A percentile compares a stretch with the other conserved stretches of the same genome.
Evolutionary conservation across 2,797 vertebrate species (phyloP).

Genomic region (Sibirionetta formosa): DNA sequence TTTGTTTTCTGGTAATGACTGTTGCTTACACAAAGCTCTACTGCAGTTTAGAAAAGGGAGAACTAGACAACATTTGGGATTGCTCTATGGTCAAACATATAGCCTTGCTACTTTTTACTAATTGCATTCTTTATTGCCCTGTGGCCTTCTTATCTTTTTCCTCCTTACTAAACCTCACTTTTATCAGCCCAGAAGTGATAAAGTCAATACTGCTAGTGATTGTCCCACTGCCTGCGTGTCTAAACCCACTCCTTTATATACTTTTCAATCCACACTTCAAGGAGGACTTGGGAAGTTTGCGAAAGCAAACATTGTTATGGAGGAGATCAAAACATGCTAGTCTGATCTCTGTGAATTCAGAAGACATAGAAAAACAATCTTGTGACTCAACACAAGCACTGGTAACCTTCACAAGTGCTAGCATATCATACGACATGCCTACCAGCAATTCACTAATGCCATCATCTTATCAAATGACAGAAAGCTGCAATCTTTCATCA

Average conservation of each 20-base stretch:
- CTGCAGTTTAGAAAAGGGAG: constrained; percentile 86
- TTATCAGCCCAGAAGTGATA: constrained; percentile 88
- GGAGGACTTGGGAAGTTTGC: constrained; percentile 87
- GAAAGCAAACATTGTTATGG: constrained; percentile 79
- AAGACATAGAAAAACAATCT: constrained; percentile 92
- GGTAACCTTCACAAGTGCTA: constrained; percentile 83
- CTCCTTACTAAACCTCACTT: constrained; percentile 88
- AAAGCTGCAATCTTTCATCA: constrained; percentile 82
- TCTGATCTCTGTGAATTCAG: constrained; percentile 84
- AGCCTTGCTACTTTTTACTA: constrained; percentile 92
- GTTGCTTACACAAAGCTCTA: constrained; percentile 90
- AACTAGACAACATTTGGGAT: constrained; percentile 86
- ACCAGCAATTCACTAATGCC: constrained; percentile 64
- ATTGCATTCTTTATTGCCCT: constrained; percentile 93
- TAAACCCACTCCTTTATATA: constrained; percentile 94
- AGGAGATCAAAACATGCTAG: constrained; percentile 81
- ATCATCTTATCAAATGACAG: constrained; percentile 76
- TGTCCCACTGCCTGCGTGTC: constrained; percentile 90
- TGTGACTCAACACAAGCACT: constrained; percentile 94
- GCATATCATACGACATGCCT: constrained; percentile 79
- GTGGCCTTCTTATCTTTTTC: constrained; percentile 93
- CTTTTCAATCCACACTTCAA: constrained; percentile 93
- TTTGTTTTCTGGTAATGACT: constrained; percentile 94
- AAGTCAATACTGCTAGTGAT: constrained; percentile 92
- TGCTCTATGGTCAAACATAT: constrained; percentile 91